Conservation (phyloP, 2,888 invertebrate species). For the Ceramica pisi region DNA sequence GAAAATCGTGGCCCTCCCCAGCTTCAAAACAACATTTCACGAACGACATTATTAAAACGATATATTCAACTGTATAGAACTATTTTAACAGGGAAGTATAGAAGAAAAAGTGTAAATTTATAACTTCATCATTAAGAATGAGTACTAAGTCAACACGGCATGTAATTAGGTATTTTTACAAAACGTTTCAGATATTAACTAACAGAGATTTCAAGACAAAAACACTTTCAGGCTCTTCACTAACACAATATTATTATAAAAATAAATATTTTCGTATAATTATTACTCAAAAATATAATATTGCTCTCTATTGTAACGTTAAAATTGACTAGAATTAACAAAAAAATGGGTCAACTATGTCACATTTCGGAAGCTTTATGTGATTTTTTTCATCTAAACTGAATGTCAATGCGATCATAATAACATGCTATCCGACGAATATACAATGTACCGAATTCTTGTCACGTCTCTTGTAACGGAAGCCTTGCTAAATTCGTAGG, state of each 20-base stretch:
- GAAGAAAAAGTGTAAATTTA: conserved; percentile 45
- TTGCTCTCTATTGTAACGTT: conserved; percentile 52
- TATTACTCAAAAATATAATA: conserved; percentile 46
- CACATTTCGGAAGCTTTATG: conserved; percentile 76
- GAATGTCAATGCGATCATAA: conserved; percentile 79
- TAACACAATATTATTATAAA: conserved; percentile 62
- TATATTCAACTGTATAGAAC: conserved; percentile 47
- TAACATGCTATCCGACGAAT: conserved; percentile 66
- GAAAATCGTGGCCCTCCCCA: conserved; percentile 93
- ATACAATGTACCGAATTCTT: conserved; percentile 42
- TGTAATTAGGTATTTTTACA: conserved; percentile 50
- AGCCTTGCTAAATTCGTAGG: conserved; percentile 67
- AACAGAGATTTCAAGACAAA: conserved; percentile 45
- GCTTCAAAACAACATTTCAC: conserved; percentile 95
- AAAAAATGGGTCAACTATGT: conserved; percentile 78
- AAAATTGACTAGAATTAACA: conserved; percentile 66
- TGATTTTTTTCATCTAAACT: conserved; percentile 69
- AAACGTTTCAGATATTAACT: conserved; percentile 34
- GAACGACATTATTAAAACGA: conserved; percentile 90
- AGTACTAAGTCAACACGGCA: conserved; percentile 47
- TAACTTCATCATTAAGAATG: conserved; percentile 25
- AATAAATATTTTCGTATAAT: conserved; percentile 49
- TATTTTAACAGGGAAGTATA: conserved; percentile 51
- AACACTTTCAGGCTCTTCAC: conserved; percentile 57
- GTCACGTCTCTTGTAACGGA: conserved; percentile 6